Conservation (phyloP, 2,797 vertebrate species). For the Sylvia borin region DNA sequence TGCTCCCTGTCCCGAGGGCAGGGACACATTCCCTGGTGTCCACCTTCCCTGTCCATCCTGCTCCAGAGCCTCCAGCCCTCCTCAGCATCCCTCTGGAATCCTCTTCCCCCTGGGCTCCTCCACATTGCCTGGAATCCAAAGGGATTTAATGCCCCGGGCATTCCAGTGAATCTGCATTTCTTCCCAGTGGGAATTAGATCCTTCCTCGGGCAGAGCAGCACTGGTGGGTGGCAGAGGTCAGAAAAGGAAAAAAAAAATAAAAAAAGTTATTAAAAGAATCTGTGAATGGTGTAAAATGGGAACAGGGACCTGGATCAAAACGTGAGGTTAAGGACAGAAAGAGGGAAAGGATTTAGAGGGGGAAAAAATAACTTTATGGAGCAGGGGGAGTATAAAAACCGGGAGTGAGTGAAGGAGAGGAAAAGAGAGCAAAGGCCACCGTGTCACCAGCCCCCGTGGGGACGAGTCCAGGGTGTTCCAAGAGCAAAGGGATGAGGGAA, state of each 20-base stretch:
- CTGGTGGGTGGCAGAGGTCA: neutral
- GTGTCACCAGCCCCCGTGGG: neutral
- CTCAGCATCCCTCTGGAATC: too few species aligned
- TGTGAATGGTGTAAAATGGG: neutral
- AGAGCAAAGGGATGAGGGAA: rapidly evolving
- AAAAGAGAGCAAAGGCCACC: neutral
- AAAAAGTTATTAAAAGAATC: neutral
- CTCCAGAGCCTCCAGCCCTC: neutral
- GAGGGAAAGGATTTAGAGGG: neutral
- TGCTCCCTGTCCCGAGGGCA: neutral
- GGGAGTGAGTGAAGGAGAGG: neutral
- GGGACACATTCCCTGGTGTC: too few species aligned
- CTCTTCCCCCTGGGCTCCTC: rapidly evolving
- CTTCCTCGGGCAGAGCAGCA: neutral
- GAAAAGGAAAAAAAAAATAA: neutral
- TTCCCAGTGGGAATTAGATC: neutral
- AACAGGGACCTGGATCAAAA: neutral
- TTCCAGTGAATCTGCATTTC: neutral
- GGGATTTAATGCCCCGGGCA: rapidly evolving
- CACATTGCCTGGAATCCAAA: too few species aligned
- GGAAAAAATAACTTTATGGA: neutral
- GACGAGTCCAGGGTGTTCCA: rapidly evolving
- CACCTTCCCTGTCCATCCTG: neutral
- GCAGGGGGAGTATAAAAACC: neutral
- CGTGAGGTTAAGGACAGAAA: neutral